A percentile compares a stretch with the other conserved stretches of the same genome.
These are phyloP conservation scores for Trisateles emortualis DNA, from an alignment of 2,888 invertebrate species.

Conservation along the genomic window DNA sequence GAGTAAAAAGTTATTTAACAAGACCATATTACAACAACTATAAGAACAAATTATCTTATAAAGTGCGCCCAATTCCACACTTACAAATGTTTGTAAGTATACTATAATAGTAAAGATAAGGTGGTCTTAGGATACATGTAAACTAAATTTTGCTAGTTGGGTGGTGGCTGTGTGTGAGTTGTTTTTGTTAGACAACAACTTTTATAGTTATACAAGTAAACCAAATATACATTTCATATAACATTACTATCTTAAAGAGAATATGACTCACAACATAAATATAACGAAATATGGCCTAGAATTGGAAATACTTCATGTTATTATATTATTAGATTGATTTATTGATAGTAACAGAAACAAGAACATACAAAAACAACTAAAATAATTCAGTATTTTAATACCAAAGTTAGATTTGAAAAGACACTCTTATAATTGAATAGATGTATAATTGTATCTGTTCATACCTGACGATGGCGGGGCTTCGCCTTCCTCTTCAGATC, in stretches of 20 bases:
- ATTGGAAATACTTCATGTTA: neutral
- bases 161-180: too few relatives aligned
- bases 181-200: too few relatives aligned
- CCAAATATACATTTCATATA: neutral
- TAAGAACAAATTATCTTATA: too few relatives aligned
- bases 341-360: neutral
- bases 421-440: neutral
- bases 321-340: neutral
- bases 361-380: neutral
- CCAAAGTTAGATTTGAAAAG: neutral
- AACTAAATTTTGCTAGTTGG: too few relatives aligned
- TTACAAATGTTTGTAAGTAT: too few relatives aligned
- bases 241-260: neutral
- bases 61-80: too few relatives aligned
- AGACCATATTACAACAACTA: too few relatives aligned
- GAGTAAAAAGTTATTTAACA: too few relatives aligned
- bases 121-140: too few relatives aligned
- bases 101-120: too few relatives aligned
- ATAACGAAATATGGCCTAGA: neutral
- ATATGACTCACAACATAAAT: neutral
- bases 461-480: constrained; percentile 86
- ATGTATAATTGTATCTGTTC: constrained; percentile 50
- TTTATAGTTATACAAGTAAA: too few relatives aligned
- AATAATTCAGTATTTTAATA: neutral
- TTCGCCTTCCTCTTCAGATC: constrained; percentile 91